phyloP scores from a whole-genome alignment of 2,113 vertebrate genomes.

The Steatornis caripensis region DNA sequence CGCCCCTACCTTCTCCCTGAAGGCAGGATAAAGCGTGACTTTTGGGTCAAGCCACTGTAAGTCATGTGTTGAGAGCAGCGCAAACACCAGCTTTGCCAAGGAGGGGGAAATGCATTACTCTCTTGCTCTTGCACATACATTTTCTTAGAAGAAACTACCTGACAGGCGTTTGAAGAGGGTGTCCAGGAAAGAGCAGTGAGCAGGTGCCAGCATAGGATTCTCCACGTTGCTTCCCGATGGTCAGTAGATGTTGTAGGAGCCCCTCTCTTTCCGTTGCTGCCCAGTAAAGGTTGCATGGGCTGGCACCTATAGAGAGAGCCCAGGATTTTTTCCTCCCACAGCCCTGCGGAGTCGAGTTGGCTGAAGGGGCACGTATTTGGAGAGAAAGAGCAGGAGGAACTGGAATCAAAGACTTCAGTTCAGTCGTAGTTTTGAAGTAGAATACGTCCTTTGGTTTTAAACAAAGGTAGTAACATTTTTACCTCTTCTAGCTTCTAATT shows the following conservation, averaged over 20 bases:
- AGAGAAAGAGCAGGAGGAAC: neutral
- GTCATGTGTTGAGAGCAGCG: neutral
- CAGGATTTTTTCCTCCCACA: neutral
- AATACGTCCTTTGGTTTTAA: neutral
- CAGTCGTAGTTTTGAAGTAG: neutral
- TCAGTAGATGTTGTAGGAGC: neutral
- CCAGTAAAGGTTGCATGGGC: fast-evolving
- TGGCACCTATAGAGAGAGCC: neutral
- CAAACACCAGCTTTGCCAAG: neutral
- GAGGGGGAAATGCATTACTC: neutral
- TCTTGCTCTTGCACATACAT: neutral
- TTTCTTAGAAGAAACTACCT: neutral
- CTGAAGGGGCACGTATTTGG: fast-evolving
- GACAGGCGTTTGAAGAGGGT: neutral
- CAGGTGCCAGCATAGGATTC: neutral
- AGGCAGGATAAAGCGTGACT: neutral
- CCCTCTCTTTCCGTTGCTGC: neutral
- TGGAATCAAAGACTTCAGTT: neutral
- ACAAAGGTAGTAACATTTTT: neutral
- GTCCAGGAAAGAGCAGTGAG: neutral
- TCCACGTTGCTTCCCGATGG: fast-evolving
- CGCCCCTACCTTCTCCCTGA: neutral
- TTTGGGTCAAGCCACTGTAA: neutral
- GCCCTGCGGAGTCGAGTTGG: fast-evolving
- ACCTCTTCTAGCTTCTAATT: neutral